Evolutionary conservation across 2,113 vertebrate species (phyloP).

Genomic region (Python bivittatus): DNA sequence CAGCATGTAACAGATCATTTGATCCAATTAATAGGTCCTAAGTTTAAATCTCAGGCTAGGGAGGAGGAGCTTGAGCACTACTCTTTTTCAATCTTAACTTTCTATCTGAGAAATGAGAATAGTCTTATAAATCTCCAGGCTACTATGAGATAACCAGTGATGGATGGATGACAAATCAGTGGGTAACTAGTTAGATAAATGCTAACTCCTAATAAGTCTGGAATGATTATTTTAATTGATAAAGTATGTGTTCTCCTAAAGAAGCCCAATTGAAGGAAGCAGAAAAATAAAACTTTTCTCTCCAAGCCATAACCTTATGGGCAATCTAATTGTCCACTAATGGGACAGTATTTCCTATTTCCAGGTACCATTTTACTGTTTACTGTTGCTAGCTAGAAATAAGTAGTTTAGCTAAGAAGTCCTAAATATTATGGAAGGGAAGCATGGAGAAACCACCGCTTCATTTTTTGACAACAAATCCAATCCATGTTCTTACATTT

Average conservation of each 20-base stretch:
- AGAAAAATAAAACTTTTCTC: not conserved
- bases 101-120: not conserved
- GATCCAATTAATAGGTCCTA: not conserved
- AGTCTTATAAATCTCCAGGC: not conserved
- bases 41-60: not conserved
- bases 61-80: too few relatives aligned
- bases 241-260: not conserved
- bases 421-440: too few relatives aligned
- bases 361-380: not conserved
- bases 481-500: not conserved
- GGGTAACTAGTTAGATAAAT: not conserved
- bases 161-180: not conserved
- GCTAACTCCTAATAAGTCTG: not conserved
- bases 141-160: not conserved
- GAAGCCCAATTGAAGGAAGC: not conserved
- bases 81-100: not conserved
- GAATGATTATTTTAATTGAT: not conserved
- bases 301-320: not conserved
- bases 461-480: not conserved
- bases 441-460: not conserved
- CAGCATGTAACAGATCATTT: not conserved
- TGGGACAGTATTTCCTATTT: not conserved
- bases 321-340: not conserved
- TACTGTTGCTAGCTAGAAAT: not conserved
- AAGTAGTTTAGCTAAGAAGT: not conserved